A percentile compares a stretch with the other conserved stretches of the same genome.
These are phyloP conservation scores for Gnathonemus echidnorhynchus DNA, from an alignment of 2,113 vertebrate genomes.

Conservation along the genomic window DNA sequence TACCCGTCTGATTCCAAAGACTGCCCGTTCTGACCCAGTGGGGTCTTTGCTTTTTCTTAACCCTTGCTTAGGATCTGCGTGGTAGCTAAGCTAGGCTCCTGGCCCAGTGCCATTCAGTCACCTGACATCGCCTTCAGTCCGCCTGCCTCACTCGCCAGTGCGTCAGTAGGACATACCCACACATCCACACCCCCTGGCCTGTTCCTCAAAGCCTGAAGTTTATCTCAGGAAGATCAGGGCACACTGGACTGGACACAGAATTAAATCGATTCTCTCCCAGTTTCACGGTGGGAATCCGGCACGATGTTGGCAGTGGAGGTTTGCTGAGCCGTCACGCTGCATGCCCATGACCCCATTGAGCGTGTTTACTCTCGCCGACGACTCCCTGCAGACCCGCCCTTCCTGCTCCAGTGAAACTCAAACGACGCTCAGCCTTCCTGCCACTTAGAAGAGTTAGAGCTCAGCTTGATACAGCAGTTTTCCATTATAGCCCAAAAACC, in stretches of 20 bases:
- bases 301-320: neutral
- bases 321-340: neutral
- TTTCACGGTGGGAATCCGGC: neutral
- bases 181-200: neutral
- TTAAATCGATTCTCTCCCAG: neutral
- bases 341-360: neutral
- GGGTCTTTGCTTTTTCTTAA: neutral
- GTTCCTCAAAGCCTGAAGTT: neutral
- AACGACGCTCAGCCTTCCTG: neutral
- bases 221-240: neutral
- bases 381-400: neutral
- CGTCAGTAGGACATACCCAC: neutral
- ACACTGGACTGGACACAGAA: neutral
- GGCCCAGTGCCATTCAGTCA: neutral
- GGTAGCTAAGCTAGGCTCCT: neutral
- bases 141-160: neutral
- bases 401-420: neutral
- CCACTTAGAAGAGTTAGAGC: neutral
- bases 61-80: neutral
- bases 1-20: slow-evolving; percentile 18
- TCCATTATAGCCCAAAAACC: neutral
- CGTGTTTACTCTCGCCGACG: neutral
- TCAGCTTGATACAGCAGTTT: neutral
- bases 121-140: neutral
- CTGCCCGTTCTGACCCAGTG: neutral